phyloP scores from a whole-genome alignment of 1,140 invertebrate genomes.

The Pollicipes pollicipes region DNA sequence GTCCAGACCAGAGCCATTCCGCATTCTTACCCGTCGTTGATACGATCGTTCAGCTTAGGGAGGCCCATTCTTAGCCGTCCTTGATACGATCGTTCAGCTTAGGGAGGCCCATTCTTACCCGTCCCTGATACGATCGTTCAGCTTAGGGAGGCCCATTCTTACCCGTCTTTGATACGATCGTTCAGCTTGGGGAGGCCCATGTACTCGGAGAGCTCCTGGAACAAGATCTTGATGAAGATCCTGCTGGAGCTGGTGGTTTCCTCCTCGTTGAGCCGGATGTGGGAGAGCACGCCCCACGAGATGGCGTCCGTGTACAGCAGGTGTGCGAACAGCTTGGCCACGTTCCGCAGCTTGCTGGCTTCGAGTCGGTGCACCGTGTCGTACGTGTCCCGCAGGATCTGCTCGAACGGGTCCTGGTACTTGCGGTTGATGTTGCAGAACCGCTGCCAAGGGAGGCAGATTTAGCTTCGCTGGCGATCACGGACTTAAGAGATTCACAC shows the following conservation, averaged over 20 bases:
- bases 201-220: slow-evolving; percentile 87
- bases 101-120: slow-evolving; percentile 21
- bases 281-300: slow-evolving; percentile 70
- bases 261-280: slow-evolving; percentile 84
- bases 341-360: slow-evolving; percentile 91
- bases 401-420: slow-evolving; percentile 81
- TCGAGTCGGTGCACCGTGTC: slow-evolving; percentile 73
- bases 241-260: slow-evolving; percentile 93
- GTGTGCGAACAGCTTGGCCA: slow-evolving; percentile 95
- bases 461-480: too few species aligned
- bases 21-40: too few species aligned
- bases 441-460: slow-evolving; percentile 33
- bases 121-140: background rate
- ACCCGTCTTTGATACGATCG: slow-evolving; percentile 64
- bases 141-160: slow-evolving; percentile 28
- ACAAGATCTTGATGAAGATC: slow-evolving; percentile 95
- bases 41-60: too few species aligned
- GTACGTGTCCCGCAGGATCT: slow-evolving; percentile 91
- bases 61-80: too few species aligned
- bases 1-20: too few species aligned
- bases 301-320: slow-evolving; percentile 92
- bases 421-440: slow-evolving; percentile 83
- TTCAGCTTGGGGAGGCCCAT: slow-evolving; percentile 88
- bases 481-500: too few species aligned
- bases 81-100: too few species aligned